phyloP scores from a whole-genome alignment of 1,140 invertebrate species.

The Holotrichia oblita region DNA sequence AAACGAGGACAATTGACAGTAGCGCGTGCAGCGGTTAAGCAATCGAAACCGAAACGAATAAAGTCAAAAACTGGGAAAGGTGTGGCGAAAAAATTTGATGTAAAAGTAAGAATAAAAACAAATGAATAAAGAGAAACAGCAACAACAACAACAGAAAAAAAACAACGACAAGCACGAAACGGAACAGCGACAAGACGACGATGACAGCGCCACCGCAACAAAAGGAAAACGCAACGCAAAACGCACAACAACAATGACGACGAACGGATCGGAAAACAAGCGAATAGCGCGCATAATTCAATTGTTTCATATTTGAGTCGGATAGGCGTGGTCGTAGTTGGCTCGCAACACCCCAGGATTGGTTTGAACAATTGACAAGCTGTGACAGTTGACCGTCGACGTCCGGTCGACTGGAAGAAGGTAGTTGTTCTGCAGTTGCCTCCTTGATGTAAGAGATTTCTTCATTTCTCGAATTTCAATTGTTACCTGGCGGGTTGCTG shows the following conservation, averaged over 20 bases:
- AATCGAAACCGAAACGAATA: background rate
- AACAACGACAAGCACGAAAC: no score
- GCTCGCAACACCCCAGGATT: background rate
- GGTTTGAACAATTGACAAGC: slow-evolving; percentile 32
- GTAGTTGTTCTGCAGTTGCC: background rate
- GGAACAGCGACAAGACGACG: background rate
- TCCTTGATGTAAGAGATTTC: slow-evolving; percentile 7
- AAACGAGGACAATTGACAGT: background rate
- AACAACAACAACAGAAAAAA: no score
- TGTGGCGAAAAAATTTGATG: background rate
- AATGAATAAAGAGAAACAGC: background rate
- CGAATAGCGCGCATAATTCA: slow-evolving; percentile 30
- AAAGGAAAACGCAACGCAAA: background rate
- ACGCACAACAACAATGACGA: background rate
- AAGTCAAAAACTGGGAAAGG: background rate
- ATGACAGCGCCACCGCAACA: slow-evolving; percentile 10
- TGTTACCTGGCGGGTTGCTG: background rate
- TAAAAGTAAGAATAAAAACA: background rate
- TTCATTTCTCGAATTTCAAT: slow-evolving; percentile 13
- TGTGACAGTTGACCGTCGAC: slow-evolving; percentile 25
- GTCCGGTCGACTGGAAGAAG: slow-evolving; percentile 5
- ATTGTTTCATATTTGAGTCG: slow-evolving; percentile 30
- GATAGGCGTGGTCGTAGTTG: background rate
- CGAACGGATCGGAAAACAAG: background rate
- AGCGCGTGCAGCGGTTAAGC: background rate